Conservation (phyloP, 2,888 invertebrate genomes). For the Sceliomorpha sp. region DNA sequence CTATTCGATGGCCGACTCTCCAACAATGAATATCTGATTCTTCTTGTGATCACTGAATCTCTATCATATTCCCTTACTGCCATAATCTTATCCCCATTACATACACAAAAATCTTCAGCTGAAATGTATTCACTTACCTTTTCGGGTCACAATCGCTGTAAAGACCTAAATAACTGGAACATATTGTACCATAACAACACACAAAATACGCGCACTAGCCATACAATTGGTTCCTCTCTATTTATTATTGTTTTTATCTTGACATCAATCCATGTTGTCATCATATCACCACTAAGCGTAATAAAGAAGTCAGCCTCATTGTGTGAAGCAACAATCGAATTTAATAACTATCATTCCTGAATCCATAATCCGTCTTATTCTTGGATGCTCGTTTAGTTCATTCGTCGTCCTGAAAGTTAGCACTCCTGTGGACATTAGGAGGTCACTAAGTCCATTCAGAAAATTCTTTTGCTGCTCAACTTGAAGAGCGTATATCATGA, state of each 20-base stretch:
- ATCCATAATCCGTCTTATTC: neutral
- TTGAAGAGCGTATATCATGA: slow-evolving; percentile 5
- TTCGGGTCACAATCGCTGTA: no score
- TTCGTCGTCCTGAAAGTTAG: neutral
- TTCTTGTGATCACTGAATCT: no score
- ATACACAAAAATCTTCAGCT: no score
- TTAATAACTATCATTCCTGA: neutral
- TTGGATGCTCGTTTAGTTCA: neutral
- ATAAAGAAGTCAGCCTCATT: slow-evolving; percentile 9
- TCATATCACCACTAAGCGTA: slow-evolving; percentile 4
- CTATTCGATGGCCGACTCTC: no score
- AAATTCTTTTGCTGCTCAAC: neutral
- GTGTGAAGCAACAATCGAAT: neutral
- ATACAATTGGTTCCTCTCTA: neutral
- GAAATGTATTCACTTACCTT: no score
- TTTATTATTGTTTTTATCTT: neutral
- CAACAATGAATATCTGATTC: no score
- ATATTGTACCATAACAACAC: neutral
- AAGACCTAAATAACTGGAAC: no score
- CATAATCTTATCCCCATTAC: no score
- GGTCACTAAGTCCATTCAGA: neutral
- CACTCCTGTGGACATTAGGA: neutral
- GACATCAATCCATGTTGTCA: slow-evolving; percentile 8
- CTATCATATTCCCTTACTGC: no score
- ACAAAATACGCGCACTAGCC: neutral